Conservation (phyloP, 2,797 vertebrate genomes). For the Cheirogaleus major region DNA sequence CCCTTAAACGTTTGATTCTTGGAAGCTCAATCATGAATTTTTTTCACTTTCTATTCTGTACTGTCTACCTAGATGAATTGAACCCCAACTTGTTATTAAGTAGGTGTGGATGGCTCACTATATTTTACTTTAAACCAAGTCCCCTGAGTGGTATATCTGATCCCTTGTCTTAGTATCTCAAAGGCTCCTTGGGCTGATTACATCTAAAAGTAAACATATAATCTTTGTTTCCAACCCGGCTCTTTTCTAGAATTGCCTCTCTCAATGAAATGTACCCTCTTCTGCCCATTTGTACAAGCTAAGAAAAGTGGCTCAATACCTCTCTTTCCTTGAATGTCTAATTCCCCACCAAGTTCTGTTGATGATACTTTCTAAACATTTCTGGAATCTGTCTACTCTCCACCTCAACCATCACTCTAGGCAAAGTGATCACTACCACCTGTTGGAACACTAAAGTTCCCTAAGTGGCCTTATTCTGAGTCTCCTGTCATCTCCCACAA, state of each 20-base stretch:
- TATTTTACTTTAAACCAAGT: neutral
- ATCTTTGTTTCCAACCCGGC: neutral
- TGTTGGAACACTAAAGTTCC: neutral
- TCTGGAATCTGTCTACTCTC: neutral
- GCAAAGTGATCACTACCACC: neutral
- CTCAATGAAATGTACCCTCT: neutral
- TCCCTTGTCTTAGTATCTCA: neutral
- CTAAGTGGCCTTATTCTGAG: neutral
- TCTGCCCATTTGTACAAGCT: neutral
- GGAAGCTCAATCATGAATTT: neutral
- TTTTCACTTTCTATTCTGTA: neutral
- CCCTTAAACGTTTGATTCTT: neutral
- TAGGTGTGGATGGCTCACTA: neutral
- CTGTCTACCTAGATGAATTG: neutral
- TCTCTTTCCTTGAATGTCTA: neutral
- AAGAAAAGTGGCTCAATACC: neutral
- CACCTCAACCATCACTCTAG: neutral
- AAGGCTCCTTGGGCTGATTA: neutral
- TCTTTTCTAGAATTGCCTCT: neutral
- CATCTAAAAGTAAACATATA: neutral
- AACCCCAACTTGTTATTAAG: neutral
- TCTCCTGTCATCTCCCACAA: neutral
- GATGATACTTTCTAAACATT: neutral
- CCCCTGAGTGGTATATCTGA: neutral
- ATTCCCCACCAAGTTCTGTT: neutral